phyloP scores from a whole-genome alignment of 2,888 invertebrate species.

The Ophion ventricosus region DNA sequence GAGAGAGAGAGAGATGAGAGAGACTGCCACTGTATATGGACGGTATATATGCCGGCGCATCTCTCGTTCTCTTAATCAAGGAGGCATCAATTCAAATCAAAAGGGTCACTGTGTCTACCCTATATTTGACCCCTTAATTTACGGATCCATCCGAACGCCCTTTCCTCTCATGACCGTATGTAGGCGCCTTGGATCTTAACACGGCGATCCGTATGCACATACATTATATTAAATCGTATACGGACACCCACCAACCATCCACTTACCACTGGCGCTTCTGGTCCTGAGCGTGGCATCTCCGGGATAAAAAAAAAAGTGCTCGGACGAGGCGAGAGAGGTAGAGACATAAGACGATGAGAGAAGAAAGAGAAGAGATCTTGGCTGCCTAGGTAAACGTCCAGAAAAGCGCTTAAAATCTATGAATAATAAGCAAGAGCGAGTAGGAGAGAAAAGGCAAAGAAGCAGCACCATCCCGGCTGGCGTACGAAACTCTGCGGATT shows the following conservation, averaged over 20 bases:
- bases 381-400: constrained; percentile 33
- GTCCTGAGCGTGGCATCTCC: neutral
- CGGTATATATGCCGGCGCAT: neutral
- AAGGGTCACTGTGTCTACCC: constrained; percentile 47
- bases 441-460: neutral
- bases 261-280: neutral
- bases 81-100: constrained; percentile 68
- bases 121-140: constrained; percentile 59
- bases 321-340: constrained; percentile 14
- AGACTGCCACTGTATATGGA: neutral
- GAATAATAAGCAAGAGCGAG: constrained; percentile 58
- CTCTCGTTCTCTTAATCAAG: constrained; percentile 66
- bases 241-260: neutral
- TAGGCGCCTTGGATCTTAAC: constrained; percentile 45
- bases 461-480: neutral
- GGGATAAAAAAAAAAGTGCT: constrained; percentile 11
- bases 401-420: constrained; percentile 60
- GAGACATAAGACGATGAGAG: constrained; percentile 3
- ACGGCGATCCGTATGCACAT: constrained; percentile 25
- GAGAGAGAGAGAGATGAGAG: neutral
- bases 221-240: constrained; percentile 7
- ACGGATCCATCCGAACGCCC: constrained; percentile 8
- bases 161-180: neutral
- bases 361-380: constrained; percentile 5
- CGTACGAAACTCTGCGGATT: constrained; percentile 12